A percentile compares a stretch with the other conserved stretches of the same genome.
Evolutionary conservation across 2,888 invertebrate genomes (phyloP).

Genomic region (Dorcus hopei): DNA sequence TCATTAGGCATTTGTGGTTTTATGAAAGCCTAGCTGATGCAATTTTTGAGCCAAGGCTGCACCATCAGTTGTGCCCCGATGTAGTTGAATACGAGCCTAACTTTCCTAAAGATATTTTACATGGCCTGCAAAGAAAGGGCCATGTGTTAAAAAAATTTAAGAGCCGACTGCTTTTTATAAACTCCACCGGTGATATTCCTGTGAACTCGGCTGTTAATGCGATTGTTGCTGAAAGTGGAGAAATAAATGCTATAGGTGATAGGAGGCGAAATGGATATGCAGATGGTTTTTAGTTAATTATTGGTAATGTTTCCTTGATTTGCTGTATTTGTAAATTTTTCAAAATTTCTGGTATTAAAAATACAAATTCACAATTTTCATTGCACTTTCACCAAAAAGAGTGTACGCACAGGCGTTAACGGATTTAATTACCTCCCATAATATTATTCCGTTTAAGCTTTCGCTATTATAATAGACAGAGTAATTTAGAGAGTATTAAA

Average conservation of each 20-base stretch:
- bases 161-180: neutral
- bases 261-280: conserved; percentile 18
- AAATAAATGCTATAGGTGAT: conserved; percentile 25
- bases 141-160: conserved; percentile 19
- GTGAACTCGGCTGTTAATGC: conserved; percentile 25
- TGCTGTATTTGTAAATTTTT: neutral
- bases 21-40: conserved; percentile 63
- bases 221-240: conserved; percentile 19
- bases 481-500: neutral
- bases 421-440: too few species aligned
- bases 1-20: conserved; percentile 64
- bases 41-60: conserved; percentile 69
- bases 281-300: conserved; percentile 13
- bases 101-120: conserved; percentile 43
- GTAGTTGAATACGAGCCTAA: conserved; percentile 63
- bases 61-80: conserved; percentile 86
- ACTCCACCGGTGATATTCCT: conserved; percentile 14
- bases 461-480: too few species aligned
- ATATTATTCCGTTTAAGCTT: too few species aligned
- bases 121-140: conserved; percentile 17
- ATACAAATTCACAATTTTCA: neutral
- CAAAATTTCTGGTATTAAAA: neutral
- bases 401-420: too few species aligned
- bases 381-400: neutral
- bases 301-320: neutral